Evolutionary conservation across 2,888 invertebrate species (phyloP), one percentile per base, ranked within the genome.

Genomic region (Macaria liturata): DNA sequence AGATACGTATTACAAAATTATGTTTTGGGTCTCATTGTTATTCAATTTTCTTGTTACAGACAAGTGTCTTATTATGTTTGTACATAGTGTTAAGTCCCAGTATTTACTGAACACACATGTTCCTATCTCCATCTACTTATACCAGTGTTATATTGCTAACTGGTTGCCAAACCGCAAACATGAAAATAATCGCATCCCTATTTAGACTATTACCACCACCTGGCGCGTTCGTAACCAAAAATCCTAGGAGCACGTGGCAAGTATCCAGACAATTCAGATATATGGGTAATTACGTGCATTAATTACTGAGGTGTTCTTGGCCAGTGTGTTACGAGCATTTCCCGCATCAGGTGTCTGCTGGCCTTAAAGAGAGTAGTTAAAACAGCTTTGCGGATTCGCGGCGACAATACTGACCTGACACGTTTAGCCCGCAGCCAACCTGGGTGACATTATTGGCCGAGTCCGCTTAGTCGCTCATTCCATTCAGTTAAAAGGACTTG

Each of bases 401-500:
- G 75, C 65, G 76, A 70, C 72, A 69, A 72, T 65, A 67, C 66
- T 71, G 73, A 71, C 69, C 71, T 69, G 72, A 72, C 67, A 32
- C 46, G 46, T 46, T 71, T 67, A 65, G 64, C 61, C 58, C 66
- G 68, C 77, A 84, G 80, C 74, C 88, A 91, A 84, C 83, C 91
- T 91, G 91, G 91, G 87, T 80, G 84, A 84, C 71, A 75, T 86
- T 69, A 66, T 76, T 54, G 84, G 81, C 61, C 85, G 86, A 32
- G 68, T 87, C 62, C 80, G 84, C 59, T 80, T 84, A 84, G 85
- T 91, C 82, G 88, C 85, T 74, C 86, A 88, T 67, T 81, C 87
- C 71, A 83, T 91, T 67, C 90, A 88, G 81, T 70, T 89, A 71
- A 88, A 88, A 81, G 88, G 88, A 78, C 83, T 91, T 48, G 86